phyloP scores from a whole-genome alignment of 2,113 vertebrate species.

The Ailurus styani region DNA sequence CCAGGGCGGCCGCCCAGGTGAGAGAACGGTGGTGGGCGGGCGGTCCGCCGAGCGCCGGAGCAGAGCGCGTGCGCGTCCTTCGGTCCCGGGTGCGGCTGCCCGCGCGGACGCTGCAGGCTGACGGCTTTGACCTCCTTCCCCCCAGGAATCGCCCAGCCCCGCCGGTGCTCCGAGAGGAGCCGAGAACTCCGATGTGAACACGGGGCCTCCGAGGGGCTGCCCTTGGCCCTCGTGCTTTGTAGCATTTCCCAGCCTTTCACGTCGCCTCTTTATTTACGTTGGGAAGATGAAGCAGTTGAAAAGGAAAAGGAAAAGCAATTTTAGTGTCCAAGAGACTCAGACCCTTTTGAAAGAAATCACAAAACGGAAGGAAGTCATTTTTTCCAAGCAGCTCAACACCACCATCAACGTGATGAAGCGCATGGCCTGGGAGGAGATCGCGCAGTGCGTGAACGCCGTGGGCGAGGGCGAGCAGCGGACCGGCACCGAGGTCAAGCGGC shows the following conservation, averaged over 20 bases:
- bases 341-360: conserved; percentile 94
- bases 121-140: conserved; percentile 65
- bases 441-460: conserved; percentile 92
- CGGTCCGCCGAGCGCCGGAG: neutral
- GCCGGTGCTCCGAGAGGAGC: conserved; percentile 65
- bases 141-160: conserved; percentile 61
- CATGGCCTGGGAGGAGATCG: conserved; percentile 96
- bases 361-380: conserved; percentile 92
- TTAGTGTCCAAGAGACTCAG: conserved; percentile 95
- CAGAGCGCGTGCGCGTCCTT: neutral
- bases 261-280: conserved; percentile 65
- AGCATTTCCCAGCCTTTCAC: conserved; percentile 36
- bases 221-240: conserved; percentile 36
- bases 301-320: conserved; percentile 96
- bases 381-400: conserved; percentile 96
- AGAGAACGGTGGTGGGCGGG: neutral
- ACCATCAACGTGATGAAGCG: conserved; percentile 96
- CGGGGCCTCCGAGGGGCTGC: conserved; percentile 38
- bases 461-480: conserved; percentile 94
- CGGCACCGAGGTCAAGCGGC: conserved; percentile 92
- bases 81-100: neutral
- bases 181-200: conserved; percentile 61
- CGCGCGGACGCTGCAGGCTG: neutral
- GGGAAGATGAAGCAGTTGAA: conserved; percentile 93
- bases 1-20: neutral